Evolutionary conservation across 1,140 invertebrate species (phyloP).

Genomic region (Zaprionus nigranus): DNA sequence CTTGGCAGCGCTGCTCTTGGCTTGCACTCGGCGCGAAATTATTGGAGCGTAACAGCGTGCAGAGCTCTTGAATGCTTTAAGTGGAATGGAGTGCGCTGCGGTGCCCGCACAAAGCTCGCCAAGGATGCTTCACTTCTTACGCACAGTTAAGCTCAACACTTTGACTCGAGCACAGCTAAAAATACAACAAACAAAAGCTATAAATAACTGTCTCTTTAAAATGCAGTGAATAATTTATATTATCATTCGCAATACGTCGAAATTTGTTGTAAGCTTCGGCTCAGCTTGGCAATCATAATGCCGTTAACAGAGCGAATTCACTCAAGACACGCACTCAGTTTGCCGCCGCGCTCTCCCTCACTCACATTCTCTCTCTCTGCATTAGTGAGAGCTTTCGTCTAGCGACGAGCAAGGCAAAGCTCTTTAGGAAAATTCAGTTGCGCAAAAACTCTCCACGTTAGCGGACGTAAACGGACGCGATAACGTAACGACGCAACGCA

Average conservation of each 20-base stretch:
- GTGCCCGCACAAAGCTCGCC: conserved; percentile 35
- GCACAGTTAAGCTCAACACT: conserved; percentile 27
- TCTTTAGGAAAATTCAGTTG: conserved; percentile 57
- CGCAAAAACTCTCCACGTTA: conserved; percentile 71
- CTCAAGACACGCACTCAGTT: conserved; percentile 40
- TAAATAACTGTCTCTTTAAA: conserved; percentile 8
- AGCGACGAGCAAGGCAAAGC: conserved; percentile 47
- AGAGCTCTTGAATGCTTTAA: conserved; percentile 26
- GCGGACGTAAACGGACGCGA: conserved; percentile 37
- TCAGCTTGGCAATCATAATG: conserved; percentile 38
- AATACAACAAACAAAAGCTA: background rate
- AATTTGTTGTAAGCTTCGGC: conserved; percentile 35
- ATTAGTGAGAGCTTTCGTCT: conserved; percentile 49
- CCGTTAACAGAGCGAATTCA: conserved; percentile 26
- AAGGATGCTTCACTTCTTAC: conserved; percentile 30
- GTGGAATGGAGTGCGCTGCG: conserved; percentile 14
- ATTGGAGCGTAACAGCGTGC: conserved; percentile 26
- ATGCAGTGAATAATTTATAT: conserved; percentile 2
- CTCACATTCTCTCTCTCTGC: conserved; percentile 1
- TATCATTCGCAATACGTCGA: background rate
- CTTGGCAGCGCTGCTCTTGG: conserved; percentile 4
- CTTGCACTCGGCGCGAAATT: conserved; percentile 13
- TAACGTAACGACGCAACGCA: background rate
- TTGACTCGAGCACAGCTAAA: background rate
- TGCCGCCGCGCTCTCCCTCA: conserved; percentile 25